Conservation (phyloP, 1,140 invertebrate species). For the Zaprionus capensis region DNA sequence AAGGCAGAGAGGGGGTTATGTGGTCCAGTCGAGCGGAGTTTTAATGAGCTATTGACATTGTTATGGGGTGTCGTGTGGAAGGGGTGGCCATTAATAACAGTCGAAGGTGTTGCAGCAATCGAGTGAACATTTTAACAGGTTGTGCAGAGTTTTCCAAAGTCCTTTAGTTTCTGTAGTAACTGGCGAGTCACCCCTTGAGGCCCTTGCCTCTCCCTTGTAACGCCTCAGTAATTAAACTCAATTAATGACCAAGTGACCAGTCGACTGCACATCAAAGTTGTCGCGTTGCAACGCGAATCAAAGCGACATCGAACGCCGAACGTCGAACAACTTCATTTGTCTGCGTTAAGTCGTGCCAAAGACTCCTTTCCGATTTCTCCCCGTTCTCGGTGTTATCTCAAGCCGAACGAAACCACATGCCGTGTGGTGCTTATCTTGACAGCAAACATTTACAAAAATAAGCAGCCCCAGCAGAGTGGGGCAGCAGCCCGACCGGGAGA, state of each 20-base stretch:
- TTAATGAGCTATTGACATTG: slow-evolving; percentile 70
- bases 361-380: slow-evolving; percentile 45
- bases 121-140: slow-evolving; percentile 1
- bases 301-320: slow-evolving; percentile 14
- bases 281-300: slow-evolving; percentile 54
- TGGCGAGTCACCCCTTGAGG: background rate
- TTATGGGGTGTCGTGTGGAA: slow-evolving; percentile 1
- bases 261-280: slow-evolving; percentile 73
- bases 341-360: slow-evolving; percentile 67
- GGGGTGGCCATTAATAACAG: background rate
- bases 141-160: background rate
- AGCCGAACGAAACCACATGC: slow-evolving; percentile 66
- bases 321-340: slow-evolving; percentile 79
- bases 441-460: slow-evolving; percentile 82
- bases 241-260: slow-evolving; percentile 72
- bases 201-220: background rate
- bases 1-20: slow-evolving; percentile 25
- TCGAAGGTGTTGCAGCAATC: slow-evolving; percentile 11
- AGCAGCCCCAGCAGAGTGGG: background rate
- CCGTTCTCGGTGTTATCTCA: slow-evolving; percentile 7
- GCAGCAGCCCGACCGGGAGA: slow-evolving; percentile 37
- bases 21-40: slow-evolving; percentile 51
- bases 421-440: slow-evolving; percentile 78
- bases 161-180: background rate
- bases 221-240: slow-evolving; percentile 74